These are phyloP conservation scores for Lithophane ornitopus DNA, from an alignment of 2,888 invertebrate species.

Conservation along the genomic window DNA sequence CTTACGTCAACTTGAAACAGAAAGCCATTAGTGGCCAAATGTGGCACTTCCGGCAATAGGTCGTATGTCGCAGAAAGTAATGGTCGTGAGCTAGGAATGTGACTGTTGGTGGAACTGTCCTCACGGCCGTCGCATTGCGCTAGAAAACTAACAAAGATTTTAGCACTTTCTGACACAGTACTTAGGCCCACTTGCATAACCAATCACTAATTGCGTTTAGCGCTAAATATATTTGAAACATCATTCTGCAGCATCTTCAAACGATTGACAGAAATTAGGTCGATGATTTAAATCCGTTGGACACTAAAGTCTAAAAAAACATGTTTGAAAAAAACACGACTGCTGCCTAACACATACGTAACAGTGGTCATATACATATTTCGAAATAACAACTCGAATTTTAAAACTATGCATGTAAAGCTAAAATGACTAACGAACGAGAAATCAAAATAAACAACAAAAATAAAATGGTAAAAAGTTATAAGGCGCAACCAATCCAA, in stretches of 20 bases:
- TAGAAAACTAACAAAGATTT: neutral
- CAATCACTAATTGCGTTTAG: neutral
- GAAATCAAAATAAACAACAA: no score
- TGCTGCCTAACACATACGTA: no score
- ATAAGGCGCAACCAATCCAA: neutral
- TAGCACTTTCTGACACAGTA: neutral
- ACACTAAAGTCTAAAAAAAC: no score
- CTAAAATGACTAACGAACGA: neutral
- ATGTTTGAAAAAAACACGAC: neutral
- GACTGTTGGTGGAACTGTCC: constrained; percentile 42
- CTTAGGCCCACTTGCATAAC: neutral
- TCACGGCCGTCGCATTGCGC: neutral
- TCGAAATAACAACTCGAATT: no score
- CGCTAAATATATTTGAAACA: neutral
- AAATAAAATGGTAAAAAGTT: neutral
- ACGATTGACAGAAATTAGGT: no score
- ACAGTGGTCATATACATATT: no score
- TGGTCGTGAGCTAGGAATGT: constrained; percentile 60
- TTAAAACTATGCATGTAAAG: no score
- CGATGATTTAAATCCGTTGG: neutral
- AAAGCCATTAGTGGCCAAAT: constrained; percentile 73
- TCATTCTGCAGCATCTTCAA: neutral
- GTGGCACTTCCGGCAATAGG: constrained; percentile 63
- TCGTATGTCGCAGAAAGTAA: constrained; percentile 75
- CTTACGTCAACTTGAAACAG: constrained; percentile 59